Evolutionary conservation across 2,113 vertebrate genomes (phyloP).

Genomic region (Oreocharis arfaki): DNA sequence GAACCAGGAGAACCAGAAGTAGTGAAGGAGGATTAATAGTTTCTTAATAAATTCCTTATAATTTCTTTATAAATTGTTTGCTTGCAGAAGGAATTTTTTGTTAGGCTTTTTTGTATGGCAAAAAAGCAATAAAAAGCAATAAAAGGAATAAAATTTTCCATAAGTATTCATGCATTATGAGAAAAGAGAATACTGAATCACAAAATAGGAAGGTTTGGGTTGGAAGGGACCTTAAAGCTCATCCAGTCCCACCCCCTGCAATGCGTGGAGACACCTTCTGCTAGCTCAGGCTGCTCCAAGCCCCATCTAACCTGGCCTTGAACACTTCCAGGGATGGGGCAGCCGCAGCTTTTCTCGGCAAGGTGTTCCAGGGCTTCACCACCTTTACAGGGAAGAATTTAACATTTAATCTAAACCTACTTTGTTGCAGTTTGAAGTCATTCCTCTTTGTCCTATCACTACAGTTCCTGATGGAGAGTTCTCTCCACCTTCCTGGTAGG

Average conservation of each 20-base stretch:
- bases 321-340: background rate
- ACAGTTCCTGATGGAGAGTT: background rate
- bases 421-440: background rate
- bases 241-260: background rate
- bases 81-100: background rate
- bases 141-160: accelerated
- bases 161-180: background rate
- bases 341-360: background rate
- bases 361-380: background rate
- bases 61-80: background rate
- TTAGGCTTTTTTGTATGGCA: background rate
- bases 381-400: background rate
- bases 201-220: background rate
- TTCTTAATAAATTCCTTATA: background rate
- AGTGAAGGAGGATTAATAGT: background rate
- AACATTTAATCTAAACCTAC: background rate
- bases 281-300: background rate
- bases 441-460: background rate
- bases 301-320: background rate
- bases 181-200: background rate
- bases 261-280: background rate
- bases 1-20: background rate
- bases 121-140: background rate
- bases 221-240: background rate
- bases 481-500: background rate